Evolutionary conservation across 2,797 vertebrate genomes (phyloP).

Genomic region (Lutjanus campechanus): DNA sequence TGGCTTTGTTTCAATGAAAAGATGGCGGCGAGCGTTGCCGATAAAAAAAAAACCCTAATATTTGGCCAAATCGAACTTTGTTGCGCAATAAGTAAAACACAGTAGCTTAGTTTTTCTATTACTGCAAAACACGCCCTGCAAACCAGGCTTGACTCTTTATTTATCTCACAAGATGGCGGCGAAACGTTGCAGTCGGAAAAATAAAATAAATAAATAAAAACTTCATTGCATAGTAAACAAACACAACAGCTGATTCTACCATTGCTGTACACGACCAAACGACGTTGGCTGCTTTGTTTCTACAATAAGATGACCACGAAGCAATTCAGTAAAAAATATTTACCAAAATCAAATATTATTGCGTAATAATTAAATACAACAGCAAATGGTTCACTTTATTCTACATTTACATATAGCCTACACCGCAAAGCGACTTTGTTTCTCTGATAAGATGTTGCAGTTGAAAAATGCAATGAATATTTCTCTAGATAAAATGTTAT

Average conservation of each 20-base stretch:
- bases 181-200: no score
- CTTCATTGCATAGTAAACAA: no score
- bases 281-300: neutral
- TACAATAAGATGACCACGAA: slow-evolving; percentile 34
- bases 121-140: no score
- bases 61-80: neutral
- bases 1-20: slow-evolving; percentile 7
- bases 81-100: neutral
- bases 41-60: neutral
- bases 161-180: no score
- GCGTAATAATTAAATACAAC: neutral
- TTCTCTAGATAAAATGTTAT: no score
- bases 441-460: no score
- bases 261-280: neutral
- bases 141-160: no score
- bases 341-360: neutral
- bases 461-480: no score
- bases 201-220: no score
- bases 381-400: neutral
- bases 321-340: neutral
- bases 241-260: neutral
- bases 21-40: slow-evolving; percentile 23
- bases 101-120: no score
- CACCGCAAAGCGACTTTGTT: no score
- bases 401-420: no score